Conservation (phyloP, 2,113 vertebrate genomes). For the Bubo blakistoni region DNA sequence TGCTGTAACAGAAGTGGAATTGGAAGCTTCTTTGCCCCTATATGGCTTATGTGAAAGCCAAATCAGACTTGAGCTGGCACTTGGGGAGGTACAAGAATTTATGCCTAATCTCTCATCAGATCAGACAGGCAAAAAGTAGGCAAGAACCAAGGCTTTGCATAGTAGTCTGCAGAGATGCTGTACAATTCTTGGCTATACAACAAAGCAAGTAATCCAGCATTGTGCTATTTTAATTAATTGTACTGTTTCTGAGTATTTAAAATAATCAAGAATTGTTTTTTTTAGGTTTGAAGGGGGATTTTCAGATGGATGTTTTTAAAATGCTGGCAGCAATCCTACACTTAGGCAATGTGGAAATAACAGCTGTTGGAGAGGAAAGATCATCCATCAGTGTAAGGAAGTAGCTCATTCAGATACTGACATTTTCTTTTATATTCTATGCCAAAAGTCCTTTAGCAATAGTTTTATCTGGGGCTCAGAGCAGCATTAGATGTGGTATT, state of each 20-base stretch:
- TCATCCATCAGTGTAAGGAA: slow-evolving; percentile 85
- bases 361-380: slow-evolving; percentile 76
- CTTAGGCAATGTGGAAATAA: slow-evolving; percentile 88
- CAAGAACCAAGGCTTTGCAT: background rate
- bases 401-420: background rate
- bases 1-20: background rate
- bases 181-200: background rate
- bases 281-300: slow-evolving; percentile 84
- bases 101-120: background rate
- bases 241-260: background rate
- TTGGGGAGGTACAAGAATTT: background rate
- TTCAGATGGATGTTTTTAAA: slow-evolving; percentile 89
- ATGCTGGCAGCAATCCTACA: slow-evolving; percentile 91
- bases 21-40: background rate
- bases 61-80: background rate
- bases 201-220: background rate
- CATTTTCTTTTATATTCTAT: background rate
- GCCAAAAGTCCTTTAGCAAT: background rate
- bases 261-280: background rate
- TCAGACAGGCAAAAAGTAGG: background rate
- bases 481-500: background rate
- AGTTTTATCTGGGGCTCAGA: background rate
- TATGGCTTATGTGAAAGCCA: background rate
- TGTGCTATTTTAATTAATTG: background rate
- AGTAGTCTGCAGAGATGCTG: background rate